phyloP scores from a whole-genome alignment of 2,797 vertebrate species.

The Eutrigla gurnardus region DNA sequence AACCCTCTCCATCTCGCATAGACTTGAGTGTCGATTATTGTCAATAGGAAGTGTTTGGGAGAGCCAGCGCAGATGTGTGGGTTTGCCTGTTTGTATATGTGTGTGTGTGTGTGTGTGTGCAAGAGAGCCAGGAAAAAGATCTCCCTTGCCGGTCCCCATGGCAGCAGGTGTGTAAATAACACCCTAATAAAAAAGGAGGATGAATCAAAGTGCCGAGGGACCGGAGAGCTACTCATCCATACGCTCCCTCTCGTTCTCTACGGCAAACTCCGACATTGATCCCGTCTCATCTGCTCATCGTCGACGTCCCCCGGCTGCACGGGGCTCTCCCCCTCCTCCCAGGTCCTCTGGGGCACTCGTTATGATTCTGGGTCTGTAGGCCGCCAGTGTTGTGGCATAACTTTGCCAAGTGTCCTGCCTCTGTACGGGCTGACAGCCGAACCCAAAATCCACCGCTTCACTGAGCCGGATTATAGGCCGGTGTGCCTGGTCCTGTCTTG shows the following conservation, averaged over 20 bases:
- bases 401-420: slow-evolving; percentile 82
- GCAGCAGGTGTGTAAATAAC: slow-evolving; percentile 82
- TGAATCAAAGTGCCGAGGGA: slow-evolving; percentile 71
- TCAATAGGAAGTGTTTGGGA: slow-evolving; percentile 33
- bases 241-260: slow-evolving; percentile 33
- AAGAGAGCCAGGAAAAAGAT: slow-evolving; percentile 11
- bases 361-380: slow-evolving; percentile 84
- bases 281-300: slow-evolving; percentile 74
- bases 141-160: slow-evolving; percentile 42
- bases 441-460: slow-evolving; percentile 67
- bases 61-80: slow-evolving; percentile 38
- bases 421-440: slow-evolving; percentile 68
- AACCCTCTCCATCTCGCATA: slow-evolving; percentile 38
- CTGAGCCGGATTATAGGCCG: slow-evolving; percentile 68
- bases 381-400: slow-evolving; percentile 72
- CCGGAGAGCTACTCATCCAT: slow-evolving; percentile 44
- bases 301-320: slow-evolving; percentile 39
- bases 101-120: slow-evolving; percentile 7
- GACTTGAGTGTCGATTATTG: slow-evolving; percentile 39
- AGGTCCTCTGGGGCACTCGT: slow-evolving; percentile 66
- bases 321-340: slow-evolving; percentile 28
- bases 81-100: slow-evolving; percentile 39
- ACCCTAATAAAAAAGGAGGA: slow-evolving; percentile 67
- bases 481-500: slow-evolving; percentile 35
- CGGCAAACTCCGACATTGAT: slow-evolving; percentile 66